A percentile compares a stretch with the other conserved stretches of the same genome.
Conservation (phyloP, 1,140 invertebrate genomes). For the Cyclargus thomasi region DNA sequence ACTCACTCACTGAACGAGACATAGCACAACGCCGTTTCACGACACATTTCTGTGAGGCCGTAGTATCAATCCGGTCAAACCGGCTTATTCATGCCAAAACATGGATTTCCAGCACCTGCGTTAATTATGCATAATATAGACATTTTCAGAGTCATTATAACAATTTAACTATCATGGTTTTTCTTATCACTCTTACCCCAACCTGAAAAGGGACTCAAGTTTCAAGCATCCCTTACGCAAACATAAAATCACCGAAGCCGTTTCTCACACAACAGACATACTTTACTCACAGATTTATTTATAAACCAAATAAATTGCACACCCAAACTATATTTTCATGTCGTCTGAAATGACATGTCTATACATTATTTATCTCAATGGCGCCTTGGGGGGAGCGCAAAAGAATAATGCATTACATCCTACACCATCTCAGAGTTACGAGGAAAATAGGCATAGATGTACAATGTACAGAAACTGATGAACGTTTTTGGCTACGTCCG, state of each 20-base stretch:
- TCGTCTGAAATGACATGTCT: not conserved
- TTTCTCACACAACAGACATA: not conserved
- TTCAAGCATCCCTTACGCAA: not conserved
- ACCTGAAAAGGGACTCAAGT: no score
- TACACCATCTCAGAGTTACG: not conserved
- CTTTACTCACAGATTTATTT: not conserved
- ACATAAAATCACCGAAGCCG: not conserved
- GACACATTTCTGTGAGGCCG: no score
- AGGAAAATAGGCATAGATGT: not conserved
- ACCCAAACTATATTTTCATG: not conserved
- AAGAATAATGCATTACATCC: slow-evolving; percentile 6
- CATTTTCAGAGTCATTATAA: no score
- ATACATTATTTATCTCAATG: slow-evolving; percentile 10
- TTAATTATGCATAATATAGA: no score
- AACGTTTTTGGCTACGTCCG: no score
- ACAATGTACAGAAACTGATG: not conserved
- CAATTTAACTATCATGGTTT: no score
- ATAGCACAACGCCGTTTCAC: no score
- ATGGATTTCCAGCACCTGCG: no score
- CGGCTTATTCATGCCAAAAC: no score
- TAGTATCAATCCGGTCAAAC: no score
- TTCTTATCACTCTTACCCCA: no score
- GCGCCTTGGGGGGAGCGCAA: slow-evolving; percentile 1
- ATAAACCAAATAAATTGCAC: not conserved
- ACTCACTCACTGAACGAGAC: no score